Evolutionary conservation across 2,888 invertebrate species (phyloP).

Genomic region (Erebia aethiops): DNA sequence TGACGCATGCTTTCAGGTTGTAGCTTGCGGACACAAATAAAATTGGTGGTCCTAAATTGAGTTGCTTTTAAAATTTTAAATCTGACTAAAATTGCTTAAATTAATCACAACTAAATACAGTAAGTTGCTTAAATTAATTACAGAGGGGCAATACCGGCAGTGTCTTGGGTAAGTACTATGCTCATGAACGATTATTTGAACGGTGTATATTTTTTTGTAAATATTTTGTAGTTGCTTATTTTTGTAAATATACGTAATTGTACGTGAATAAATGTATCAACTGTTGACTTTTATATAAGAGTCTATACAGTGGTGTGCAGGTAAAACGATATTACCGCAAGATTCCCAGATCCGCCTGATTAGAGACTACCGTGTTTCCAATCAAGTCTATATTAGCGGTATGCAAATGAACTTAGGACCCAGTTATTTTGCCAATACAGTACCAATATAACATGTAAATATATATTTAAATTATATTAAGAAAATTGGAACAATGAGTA

Average conservation of each 20-base stretch:
- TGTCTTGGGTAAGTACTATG: no score
- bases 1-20: constrained; percentile 32
- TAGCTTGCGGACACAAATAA: background rate
- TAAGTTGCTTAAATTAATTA: no score
- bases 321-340: background rate
- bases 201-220: no score
- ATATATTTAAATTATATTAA: no score
- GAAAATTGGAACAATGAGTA: no score
- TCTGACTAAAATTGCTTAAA: background rate
- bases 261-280: no score
- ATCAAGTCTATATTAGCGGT: background rate
- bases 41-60: background rate
- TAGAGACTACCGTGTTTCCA: background rate
- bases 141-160: no score
- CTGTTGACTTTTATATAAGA: background rate
- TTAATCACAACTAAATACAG: no score
- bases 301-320: no score
- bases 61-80: background rate
- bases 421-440: background rate
- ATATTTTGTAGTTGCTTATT: no score
- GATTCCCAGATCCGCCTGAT: background rate
- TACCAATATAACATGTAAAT: background rate
- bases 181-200: no score
- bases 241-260: no score
- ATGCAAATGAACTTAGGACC: constrained; percentile 2